A percentile compares a stretch with the other conserved stretches of the same genome.
phyloP scores from a whole-genome alignment of 2,888 invertebrate genomes.

The Xestobium rufovillosum region DNA sequence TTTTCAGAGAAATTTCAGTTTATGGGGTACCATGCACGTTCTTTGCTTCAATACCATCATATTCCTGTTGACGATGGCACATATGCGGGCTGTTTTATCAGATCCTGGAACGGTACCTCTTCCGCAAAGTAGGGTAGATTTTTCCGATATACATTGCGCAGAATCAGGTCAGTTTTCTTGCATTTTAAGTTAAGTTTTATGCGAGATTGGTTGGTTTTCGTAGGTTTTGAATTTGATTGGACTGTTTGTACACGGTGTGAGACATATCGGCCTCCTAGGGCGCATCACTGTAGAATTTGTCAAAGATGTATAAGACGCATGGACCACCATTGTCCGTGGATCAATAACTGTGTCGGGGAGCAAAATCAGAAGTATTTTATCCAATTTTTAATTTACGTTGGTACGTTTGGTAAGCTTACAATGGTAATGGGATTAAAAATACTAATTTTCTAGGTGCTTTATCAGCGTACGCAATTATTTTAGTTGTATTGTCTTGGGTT shows the following conservation, averaged over 20 bases:
- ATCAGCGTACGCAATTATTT: slow-evolving; percentile 57
- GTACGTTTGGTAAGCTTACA: slow-evolving; percentile 25
- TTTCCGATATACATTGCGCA: slow-evolving; percentile 69
- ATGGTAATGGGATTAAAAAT: too few species aligned
- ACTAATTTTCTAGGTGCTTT: slow-evolving; percentile 42
- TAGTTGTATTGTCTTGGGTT: slow-evolving; percentile 67
- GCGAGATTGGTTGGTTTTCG: too few species aligned
- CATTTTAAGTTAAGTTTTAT: slow-evolving; percentile 6
- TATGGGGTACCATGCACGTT: slow-evolving; percentile 77
- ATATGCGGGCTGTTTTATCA: slow-evolving; percentile 78
- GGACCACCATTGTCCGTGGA: slow-evolving; percentile 89
- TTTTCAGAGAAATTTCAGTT: slow-evolving; percentile 45
- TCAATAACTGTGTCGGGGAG: slow-evolving; percentile 90
- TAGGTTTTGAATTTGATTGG: slow-evolving; percentile 53
- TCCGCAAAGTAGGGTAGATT: slow-evolving; percentile 63
- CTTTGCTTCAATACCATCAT: slow-evolving; percentile 72
- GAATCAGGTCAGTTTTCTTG: slow-evolving; percentile 37
- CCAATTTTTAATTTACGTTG: slow-evolving; percentile 78
- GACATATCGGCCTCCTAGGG: slow-evolving; percentile 73
- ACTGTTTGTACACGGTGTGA: slow-evolving; percentile 76
- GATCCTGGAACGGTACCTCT: slow-evolving; percentile 85
- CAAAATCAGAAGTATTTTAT: slow-evolving; percentile 88
- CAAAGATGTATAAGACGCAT: slow-evolving; percentile 71
- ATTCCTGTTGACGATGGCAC: slow-evolving; percentile 66
- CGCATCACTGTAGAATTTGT: slow-evolving; percentile 84